phyloP scores from a whole-genome alignment of 2,888 invertebrate species.

The Rotaria magnacalcarata region DNA sequence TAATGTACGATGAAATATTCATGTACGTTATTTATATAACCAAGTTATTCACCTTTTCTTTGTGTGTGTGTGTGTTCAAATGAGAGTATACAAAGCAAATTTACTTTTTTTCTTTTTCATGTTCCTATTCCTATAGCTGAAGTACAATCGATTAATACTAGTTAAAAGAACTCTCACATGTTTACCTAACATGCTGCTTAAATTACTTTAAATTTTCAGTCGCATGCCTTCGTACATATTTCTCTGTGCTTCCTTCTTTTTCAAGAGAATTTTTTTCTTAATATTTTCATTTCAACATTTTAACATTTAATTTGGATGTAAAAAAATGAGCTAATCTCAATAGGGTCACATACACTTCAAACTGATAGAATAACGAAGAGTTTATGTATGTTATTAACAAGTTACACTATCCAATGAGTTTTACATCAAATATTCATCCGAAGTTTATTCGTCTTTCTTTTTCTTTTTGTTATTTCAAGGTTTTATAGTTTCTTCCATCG shows the following conservation, averaged over 20 bases:
- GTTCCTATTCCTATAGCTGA: neutral
- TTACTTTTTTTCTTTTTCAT: too few species aligned
- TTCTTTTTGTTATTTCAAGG: slow-evolving; percentile 1
- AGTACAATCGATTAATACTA: slow-evolving; percentile 9
- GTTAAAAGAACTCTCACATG: neutral
- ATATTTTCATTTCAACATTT: neutral
- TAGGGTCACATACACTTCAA: neutral
- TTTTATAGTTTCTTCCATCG: neutral
- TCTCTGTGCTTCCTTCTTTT: neutral
- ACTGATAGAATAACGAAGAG: neutral
- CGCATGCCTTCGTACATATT: neutral
- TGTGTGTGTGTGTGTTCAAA: too few species aligned
- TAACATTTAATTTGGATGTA: neutral
- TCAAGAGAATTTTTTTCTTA: too few species aligned
- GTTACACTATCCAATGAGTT: neutral
- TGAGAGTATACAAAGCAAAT: too few species aligned
- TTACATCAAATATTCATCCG: neutral
- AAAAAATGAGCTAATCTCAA: neutral
- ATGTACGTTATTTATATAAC: neutral
- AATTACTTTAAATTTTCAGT: neutral
- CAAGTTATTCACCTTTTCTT: too few species aligned
- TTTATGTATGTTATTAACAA: neutral
- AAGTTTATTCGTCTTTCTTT: neutral
- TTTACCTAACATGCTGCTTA: neutral
- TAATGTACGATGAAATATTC: neutral